Evolutionary conservation across 2,888 invertebrate genomes (phyloP).

Genomic region (Unio delphinus): DNA sequence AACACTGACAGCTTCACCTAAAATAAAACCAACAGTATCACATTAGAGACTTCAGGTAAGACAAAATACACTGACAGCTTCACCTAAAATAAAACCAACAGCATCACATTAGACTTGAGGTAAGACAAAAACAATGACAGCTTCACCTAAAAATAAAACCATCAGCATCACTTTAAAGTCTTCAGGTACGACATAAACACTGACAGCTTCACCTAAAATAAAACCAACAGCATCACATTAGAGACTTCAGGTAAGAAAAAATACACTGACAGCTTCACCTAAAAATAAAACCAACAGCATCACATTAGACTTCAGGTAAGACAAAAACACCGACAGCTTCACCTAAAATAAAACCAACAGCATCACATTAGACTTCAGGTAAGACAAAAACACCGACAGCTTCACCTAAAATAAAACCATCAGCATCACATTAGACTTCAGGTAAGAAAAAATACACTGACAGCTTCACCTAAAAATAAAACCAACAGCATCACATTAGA

Average conservation of each 20-base stretch:
- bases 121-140: constrained; percentile 65
- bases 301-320: constrained; percentile 61
- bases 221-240: too few species aligned
- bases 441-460: constrained; percentile 65
- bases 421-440: constrained; percentile 41
- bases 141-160: constrained; percentile 58
- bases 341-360: constrained; percentile 49
- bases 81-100: constrained; percentile 49
- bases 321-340: constrained; percentile 63
- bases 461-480: constrained; percentile 62
- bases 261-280: constrained; percentile 69
- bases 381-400: constrained; percentile 63
- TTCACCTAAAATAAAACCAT: constrained; percentile 58
- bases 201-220: constrained; percentile 62
- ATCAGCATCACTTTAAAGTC: constrained; percentile 19
- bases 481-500: too few species aligned
- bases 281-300: constrained; percentile 1
- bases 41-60: constrained; percentile 61
- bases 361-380: constrained; percentile 51
- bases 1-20: constrained; percentile 69
- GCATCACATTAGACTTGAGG: constrained; percentile 43
- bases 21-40: too few species aligned
- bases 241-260: constrained; percentile 56
- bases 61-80: constrained; percentile 63
- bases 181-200: constrained; percentile 67